Evolutionary conservation across 2,888 invertebrate species (phyloP).

Genomic region (Taphrorychus bicolor): DNA sequence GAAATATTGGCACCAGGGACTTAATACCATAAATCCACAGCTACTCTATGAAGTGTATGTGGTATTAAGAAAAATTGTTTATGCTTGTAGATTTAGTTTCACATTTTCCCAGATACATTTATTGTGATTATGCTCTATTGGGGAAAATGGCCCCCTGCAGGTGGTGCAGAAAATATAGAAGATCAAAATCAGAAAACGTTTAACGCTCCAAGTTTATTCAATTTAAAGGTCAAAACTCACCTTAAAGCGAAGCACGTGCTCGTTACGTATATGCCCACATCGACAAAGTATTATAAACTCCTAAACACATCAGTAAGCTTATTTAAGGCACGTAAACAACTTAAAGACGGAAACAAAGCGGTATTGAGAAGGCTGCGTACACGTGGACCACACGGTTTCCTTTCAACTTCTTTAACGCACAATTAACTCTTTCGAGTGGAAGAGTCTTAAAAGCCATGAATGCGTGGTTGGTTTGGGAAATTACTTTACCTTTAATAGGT

Average conservation of each 20-base stretch:
- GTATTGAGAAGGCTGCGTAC: constrained; percentile 46
- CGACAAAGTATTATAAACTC: constrained; percentile 25
- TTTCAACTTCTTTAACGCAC: constrained; percentile 27
- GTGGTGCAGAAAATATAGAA: too few species aligned
- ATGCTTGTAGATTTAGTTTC: too few species aligned
- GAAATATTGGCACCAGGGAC: too few species aligned
- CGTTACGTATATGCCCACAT: not conserved
- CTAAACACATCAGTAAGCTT: constrained; percentile 32
- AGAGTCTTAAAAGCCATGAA: constrained; percentile 7
- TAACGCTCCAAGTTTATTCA: too few species aligned
- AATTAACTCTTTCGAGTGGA: constrained; percentile 34
- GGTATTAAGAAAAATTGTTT: too few species aligned
- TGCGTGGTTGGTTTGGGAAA: constrained; percentile 13
- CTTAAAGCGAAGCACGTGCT: not conserved
- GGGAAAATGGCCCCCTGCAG: too few species aligned
- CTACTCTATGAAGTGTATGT: too few species aligned
- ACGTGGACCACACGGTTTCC: constrained; percentile 50
- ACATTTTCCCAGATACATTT: too few species aligned
- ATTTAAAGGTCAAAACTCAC: too few species aligned
- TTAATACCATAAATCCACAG: too few species aligned
- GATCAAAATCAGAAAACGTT: too few species aligned
- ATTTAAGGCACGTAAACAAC: constrained; percentile 45
- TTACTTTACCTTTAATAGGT: constrained; percentile 24
- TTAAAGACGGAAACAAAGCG: constrained; percentile 39
- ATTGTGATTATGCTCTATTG: too few species aligned